phyloP scores from a whole-genome alignment of 2,888 invertebrate genomes.

The Drosophila parthenogenetica region DNA sequence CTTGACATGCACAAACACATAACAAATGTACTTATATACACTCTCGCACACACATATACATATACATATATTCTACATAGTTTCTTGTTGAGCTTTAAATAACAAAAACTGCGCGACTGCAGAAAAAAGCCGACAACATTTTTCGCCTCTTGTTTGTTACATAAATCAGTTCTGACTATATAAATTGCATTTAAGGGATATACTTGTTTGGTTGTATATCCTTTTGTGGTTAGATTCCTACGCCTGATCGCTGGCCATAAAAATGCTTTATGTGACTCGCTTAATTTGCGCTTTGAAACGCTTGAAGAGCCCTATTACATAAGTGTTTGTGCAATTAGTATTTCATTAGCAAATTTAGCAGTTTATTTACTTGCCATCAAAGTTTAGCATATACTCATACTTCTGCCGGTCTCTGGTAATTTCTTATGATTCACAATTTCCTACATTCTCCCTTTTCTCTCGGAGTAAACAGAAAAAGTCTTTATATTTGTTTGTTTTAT shows the following conservation, averaged over 20 bases:
- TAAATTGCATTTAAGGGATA: constrained; percentile 29
- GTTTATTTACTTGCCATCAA: constrained; percentile 42
- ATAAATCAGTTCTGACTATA: constrained; percentile 59
- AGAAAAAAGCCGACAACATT: constrained; percentile 26
- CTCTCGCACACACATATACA: background rate
- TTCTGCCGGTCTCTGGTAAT: constrained; percentile 4
- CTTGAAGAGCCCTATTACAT: constrained; percentile 58
- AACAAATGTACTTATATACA: background rate
- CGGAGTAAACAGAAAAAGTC: constrained; percentile 26
- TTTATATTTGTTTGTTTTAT: constrained; percentile 25
- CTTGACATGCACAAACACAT: constrained; percentile 54
- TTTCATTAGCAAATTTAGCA: constrained; percentile 59
- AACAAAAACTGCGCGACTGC: constrained; percentile 62
- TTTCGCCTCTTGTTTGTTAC: constrained; percentile 33
- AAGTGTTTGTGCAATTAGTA: constrained; percentile 67
- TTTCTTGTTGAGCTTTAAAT: constrained; percentile 40
- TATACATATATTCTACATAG: background rate
- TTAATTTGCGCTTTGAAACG: constrained; percentile 53
- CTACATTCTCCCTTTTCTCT: background rate
- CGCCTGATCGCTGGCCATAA: constrained; percentile 34
- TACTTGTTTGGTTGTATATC: constrained; percentile 2
- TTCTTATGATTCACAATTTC: constrained; percentile 11
- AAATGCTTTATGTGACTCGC: constrained; percentile 54
- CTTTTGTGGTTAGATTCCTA: background rate
- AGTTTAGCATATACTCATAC: constrained; percentile 19